Percentiles rank a stretch among this genome's conserved stretches.
These are phyloP conservation scores for Micrasema longulum DNA, from an alignment of 1,140 invertebrate genomes.

Conservation along the genomic window DNA sequence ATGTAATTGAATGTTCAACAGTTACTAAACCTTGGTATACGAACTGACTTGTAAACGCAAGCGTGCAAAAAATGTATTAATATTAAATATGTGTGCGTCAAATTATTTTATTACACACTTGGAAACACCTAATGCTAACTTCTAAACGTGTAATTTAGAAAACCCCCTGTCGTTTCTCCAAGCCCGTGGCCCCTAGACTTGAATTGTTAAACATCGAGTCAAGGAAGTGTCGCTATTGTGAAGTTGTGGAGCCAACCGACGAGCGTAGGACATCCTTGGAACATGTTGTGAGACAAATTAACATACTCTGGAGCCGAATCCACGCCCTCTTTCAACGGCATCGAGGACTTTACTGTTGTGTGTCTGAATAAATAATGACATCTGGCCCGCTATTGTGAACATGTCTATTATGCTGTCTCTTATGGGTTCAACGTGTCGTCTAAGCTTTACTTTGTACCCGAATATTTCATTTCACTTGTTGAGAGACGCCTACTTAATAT, in stretches of 20 bases:
- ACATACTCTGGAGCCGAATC: background rate
- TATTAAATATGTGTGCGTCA: too few species aligned
- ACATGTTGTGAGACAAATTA: conserved; percentile 21
- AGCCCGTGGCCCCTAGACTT: too few species aligned
- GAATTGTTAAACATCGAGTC: background rate
- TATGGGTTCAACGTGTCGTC: too few species aligned
- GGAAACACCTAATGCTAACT: too few species aligned
- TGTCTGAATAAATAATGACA: conserved; percentile 26
- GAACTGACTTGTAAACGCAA: too few species aligned
- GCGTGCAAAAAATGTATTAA: too few species aligned
- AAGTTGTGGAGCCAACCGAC: conserved; percentile 14
- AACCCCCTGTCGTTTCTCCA: too few species aligned
- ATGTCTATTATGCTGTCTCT: background rate
- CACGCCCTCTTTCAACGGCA: conserved; percentile 33
- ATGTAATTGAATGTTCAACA: too few species aligned
- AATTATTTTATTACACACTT: too few species aligned
- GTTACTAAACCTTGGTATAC: too few species aligned
- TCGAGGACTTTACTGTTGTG: background rate
- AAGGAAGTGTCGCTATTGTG: conserved; percentile 27
- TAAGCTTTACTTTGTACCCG: background rate
- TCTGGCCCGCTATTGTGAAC: background rate
- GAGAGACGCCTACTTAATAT: too few species aligned
- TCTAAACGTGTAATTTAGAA: too few species aligned
- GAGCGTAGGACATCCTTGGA: conserved; percentile 6
- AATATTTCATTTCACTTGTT: background rate